These are phyloP conservation scores for Malurus alboscapulatus DNA, from an alignment of 2,113 vertebrate genomes.

Conservation along the genomic window DNA sequence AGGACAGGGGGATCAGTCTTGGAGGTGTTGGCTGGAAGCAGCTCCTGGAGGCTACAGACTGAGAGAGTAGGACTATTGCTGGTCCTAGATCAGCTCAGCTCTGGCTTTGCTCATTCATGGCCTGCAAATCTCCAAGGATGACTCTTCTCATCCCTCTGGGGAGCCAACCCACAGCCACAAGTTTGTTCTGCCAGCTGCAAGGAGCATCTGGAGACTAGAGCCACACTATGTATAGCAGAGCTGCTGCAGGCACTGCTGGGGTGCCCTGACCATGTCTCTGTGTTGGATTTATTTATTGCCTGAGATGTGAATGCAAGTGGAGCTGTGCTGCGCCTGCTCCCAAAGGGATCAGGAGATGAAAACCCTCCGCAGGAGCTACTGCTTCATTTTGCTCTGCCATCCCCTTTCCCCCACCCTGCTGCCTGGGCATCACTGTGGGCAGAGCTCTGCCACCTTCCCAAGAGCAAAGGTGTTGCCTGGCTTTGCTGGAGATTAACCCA, in stretches of 20 bases:
- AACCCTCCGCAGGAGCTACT: not conserved
- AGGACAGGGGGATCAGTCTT: not conserved
- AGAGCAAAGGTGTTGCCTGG: not conserved
- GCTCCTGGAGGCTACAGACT: not conserved
- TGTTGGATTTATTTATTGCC: not conserved
- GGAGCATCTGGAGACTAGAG: not conserved
- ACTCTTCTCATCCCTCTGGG: not conserved
- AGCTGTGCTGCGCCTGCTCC: not conserved
- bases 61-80: not conserved
- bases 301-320: not conserved
- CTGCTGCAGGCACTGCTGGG: not conserved
- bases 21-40: not conserved
- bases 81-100: not conserved
- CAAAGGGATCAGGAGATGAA: not conserved
- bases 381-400: not conserved
- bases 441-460: not conserved
- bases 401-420: not conserved
- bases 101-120: not conserved
- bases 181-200: fast-evolving
- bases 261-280: fast-evolving
- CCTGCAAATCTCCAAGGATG: not conserved
- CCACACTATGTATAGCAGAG: fast-evolving
- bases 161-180: not conserved
- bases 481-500: not conserved
- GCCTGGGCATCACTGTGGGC: not conserved